phyloP scores from a whole-genome alignment of 2,797 vertebrate species.

The Miichthys miiuy region DNA sequence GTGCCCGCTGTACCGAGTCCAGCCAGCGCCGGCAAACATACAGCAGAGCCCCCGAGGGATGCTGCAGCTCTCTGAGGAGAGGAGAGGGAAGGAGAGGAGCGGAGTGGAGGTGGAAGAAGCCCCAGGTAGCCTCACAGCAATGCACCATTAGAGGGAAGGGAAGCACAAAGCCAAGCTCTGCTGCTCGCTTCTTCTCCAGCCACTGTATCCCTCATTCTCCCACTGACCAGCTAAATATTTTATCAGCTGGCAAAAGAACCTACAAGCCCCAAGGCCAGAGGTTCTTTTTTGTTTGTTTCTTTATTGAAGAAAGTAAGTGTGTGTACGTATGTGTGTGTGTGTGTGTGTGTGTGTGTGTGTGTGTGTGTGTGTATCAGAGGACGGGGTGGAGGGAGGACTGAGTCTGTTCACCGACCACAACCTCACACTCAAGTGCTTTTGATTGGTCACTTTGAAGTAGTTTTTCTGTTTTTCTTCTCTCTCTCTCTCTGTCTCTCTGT shows the following conservation, averaged over 20 bases:
- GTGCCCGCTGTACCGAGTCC: slow-evolving; percentile 37
- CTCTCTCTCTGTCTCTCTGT: slow-evolving; percentile 21
- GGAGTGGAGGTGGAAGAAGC: slow-evolving; percentile 60
- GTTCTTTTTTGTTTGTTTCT: slow-evolving; percentile 73
- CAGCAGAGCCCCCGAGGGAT: slow-evolving; percentile 51
- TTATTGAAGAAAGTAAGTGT: slow-evolving; percentile 51
- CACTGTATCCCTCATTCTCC: slow-evolving; percentile 62
- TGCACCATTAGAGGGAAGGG: slow-evolving; percentile 73
- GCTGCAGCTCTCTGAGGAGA: slow-evolving; percentile 55
- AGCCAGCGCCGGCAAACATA: slow-evolving; percentile 56
- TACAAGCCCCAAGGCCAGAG: slow-evolving; percentile 70
- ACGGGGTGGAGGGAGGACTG: slow-evolving; percentile 1
- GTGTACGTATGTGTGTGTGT: slow-evolving; percentile 9
- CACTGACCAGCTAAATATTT: slow-evolving; percentile 83
- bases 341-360: neutral
- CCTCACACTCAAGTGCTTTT: slow-evolving; percentile 66
- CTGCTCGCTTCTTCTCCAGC: slow-evolving; percentile 67
- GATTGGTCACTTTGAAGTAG: slow-evolving; percentile 82
- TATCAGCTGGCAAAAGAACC: slow-evolving; percentile 82
- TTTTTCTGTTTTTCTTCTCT: slow-evolving; percentile 46
- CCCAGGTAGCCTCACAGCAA: slow-evolving; percentile 78
- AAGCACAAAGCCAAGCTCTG: slow-evolving; percentile 67
- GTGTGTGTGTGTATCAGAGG: neutral
- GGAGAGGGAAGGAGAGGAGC: slow-evolving; percentile 23
- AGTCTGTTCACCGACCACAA: slow-evolving; percentile 58